Evolutionary conservation across 2,888 invertebrate genomes (phyloP), one percentile per base, ranked within the genome.

Genomic region (Plusia festucae): DNA sequence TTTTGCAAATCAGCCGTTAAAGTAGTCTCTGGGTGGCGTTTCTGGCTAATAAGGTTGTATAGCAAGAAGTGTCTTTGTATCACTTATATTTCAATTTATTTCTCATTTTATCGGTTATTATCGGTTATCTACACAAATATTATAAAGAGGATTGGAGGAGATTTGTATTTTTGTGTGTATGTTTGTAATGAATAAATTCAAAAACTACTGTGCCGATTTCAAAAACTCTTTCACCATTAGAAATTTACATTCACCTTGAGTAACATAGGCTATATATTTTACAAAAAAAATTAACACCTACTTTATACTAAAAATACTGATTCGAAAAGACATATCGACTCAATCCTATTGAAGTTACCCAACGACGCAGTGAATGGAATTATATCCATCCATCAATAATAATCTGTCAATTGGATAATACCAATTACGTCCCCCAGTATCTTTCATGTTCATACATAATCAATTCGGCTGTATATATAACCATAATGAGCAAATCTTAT

Each of bases 361-460:
- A 65, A 44, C 34, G 53, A 46, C 52, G 15, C 52, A 60, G 52
- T 53, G 24, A 53, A 73, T 60, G 27, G 27, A 24, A 64, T 57
- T 27, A 52, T 56, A 71, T 51, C 60, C 71, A 78, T 78, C 68
- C 53, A 78, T 78, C 75, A 77, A 63, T 40, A 40, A 65, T 58
- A 58, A 70, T 54, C 62, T 52, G 68, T 68, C 56, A 53, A 22
- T 53, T 32, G 53, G 60, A 71, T 62, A 63, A 68, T 64, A 55
- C 65, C 65, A 73, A 64, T 60, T 66, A 59, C 52, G 63, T 34
- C n/a, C 27, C 53, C 56, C 63, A 75, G 57, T 70, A 64, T 72
- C 63, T 75, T 68, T 76, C 71, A 51, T 53, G 53, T 53, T 65
- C 66, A 75, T 78, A 77, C 76, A 77, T 75, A 78, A 77, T 78